Evolutionary conservation across 2,113 vertebrate species (phyloP).

Genomic region (Herpetotheres cachinnans): DNA sequence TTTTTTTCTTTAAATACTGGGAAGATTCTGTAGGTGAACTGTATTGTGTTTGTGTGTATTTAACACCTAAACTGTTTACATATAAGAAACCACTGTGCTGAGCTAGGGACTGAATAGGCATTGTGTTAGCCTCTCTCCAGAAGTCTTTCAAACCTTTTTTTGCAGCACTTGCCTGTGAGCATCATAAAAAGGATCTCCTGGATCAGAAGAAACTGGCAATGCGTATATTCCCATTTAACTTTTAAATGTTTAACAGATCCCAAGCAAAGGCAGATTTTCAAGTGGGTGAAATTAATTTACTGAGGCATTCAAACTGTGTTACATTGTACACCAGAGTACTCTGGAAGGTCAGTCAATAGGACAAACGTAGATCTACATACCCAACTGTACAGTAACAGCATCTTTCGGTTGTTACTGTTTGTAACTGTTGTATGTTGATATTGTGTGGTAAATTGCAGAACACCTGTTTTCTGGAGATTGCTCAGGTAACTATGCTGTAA

Average conservation of each 20-base stretch:
- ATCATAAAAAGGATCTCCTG: background rate
- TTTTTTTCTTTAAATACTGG: background rate
- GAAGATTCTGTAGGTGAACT: background rate
- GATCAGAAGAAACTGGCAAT: background rate
- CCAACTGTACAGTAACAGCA: background rate
- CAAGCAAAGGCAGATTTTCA: background rate
- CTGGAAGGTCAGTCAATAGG: background rate
- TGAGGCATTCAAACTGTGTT: background rate
- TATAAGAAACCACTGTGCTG: background rate
- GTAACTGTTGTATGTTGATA: background rate
- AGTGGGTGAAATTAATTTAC: background rate
- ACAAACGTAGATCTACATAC: background rate
- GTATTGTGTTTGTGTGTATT: background rate
- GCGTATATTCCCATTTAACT: background rate
- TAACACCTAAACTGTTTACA: background rate
- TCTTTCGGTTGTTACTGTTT: accelerated
- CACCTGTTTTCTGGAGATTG: background rate
- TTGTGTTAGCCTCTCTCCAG: background rate
- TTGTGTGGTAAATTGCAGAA: background rate
- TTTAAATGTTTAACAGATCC: background rate
- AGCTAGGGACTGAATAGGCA: background rate
- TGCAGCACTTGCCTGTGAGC: background rate
- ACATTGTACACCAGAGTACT: background rate
- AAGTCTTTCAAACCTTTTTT: background rate
- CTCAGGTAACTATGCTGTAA: background rate